Evolutionary conservation across 2,888 invertebrate species (phyloP), one percentile per base, ranked within the genome.

Genomic region (Flabesymbios commensalis): DNA sequence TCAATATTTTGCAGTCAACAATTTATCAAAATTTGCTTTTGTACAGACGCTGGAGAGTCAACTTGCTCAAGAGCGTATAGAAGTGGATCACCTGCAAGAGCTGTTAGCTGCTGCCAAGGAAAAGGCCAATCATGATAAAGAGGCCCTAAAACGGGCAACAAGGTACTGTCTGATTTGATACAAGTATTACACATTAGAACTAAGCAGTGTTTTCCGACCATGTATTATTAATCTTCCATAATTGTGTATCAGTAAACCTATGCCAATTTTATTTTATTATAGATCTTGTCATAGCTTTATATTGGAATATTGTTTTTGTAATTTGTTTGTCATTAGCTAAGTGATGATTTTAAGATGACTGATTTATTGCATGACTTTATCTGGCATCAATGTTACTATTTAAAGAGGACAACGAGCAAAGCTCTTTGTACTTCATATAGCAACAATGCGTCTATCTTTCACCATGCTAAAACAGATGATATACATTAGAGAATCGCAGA

Each of bases 101-200:
- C 67, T 79, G n/a, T 70, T 79, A 5, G 65, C 65, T 33, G 71
- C 71, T 1, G 76, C 79, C 39, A 78, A 75, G 61, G 75, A 77
- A 3, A 76, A 77, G 52, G 68, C 72, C 0, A 79, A 79, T 32
- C 61, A 70, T 28, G 81, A 82, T 70, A 81, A 81, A 59, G 82
- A 81, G 53, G 77, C 79, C 1, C 68, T 82, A 45, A 82, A 82
- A 69, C 80, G 80, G 65, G 82, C 82, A 14, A 77, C 82, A 42
- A 74, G 81, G 80, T 79, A n/a, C n/a, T n/a, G n/a, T n/a, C n/a
- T n/a, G n/a, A n/a, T n/a, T n/a, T 61, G 32, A 26, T 55, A 14
- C 4, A 7, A 10, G 7, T 22, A 14, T 33, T 56, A 14, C 22
- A 3, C 4, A 22, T n/a, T 5, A 26, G 33, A n/a, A 29, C 31